Percentiles rank a stretch among this genome's conserved stretches.
phyloP scores from a whole-genome alignment of 2,113 vertebrate species.

The Paradisaea rubra region DNA sequence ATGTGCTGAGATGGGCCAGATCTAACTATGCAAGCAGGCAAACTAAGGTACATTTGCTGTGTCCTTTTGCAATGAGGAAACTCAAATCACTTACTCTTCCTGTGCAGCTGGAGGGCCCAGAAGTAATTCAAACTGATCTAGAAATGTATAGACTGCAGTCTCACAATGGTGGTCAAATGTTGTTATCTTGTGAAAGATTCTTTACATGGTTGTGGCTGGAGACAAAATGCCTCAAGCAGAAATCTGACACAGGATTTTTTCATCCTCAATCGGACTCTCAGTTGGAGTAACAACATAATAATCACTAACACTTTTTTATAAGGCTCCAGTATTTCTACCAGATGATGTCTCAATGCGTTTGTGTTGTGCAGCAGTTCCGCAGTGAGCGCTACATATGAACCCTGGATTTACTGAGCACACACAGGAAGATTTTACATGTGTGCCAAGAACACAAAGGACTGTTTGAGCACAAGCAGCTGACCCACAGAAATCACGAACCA shows the following conservation, averaged over 20 bases:
- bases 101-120: neutral
- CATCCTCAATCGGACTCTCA: neutral
- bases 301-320: neutral
- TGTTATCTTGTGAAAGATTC: neutral
- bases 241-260: neutral
- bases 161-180: neutral
- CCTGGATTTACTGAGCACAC: neutral
- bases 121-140: neutral
- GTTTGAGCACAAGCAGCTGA: neutral
- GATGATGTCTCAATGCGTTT: accelerated
- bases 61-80: neutral
- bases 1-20: neutral
- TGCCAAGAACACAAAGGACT: neutral
- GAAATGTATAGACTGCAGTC: neutral
- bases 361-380: neutral
- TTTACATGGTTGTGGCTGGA: neutral
- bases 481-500: neutral
- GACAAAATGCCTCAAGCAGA: neutral
- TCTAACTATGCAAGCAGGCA: neutral
- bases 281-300: neutral
- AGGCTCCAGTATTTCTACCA: neutral
- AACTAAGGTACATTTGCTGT: neutral
- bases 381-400: accelerated
- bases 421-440: neutral
- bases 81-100: neutral